A percentile compares a stretch with the other conserved stretches of the same genome.
These are phyloP conservation scores for Halotydeus destructor DNA, from an alignment of 1,140 invertebrate genomes.

Conservation along the genomic window DNA sequence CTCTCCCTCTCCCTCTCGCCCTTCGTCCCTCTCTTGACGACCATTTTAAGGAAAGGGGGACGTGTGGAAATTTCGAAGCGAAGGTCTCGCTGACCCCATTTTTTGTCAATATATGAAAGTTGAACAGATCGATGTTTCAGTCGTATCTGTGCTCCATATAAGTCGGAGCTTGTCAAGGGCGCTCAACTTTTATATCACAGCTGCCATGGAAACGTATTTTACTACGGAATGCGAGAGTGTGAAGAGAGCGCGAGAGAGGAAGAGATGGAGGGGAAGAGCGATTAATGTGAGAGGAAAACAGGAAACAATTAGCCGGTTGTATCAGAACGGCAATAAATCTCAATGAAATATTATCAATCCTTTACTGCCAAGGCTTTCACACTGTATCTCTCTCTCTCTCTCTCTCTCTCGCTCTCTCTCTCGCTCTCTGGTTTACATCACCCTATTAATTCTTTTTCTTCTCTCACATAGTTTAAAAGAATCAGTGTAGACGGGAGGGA, in stretches of 20 bases:
- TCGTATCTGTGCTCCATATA: too few species aligned
- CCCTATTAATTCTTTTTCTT: neutral
- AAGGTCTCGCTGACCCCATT: too few species aligned
- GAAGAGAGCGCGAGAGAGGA: neutral
- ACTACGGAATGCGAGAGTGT: neutral
- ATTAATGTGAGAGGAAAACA: too few species aligned
- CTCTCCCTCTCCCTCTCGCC: too few species aligned
- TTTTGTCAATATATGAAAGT: too few species aligned
- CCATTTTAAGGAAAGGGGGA: too few species aligned
- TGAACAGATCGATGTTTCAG: too few species aligned
- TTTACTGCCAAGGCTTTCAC: neutral
- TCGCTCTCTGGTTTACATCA: neutral
- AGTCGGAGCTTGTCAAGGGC: too few species aligned
- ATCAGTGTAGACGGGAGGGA: neutral
- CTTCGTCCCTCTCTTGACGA: too few species aligned
- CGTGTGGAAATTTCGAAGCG: too few species aligned
- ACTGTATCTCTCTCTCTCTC: neutral
- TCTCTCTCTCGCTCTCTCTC: neutral
- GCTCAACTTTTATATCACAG: too few species aligned
- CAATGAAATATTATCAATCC: neutral
- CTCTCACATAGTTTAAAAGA: conserved; percentile 1
- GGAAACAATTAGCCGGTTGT: too few species aligned
- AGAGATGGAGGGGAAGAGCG: neutral
- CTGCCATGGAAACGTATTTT: neutral
- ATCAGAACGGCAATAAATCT: neutral